Percentiles rank a stretch among this genome's conserved stretches.
Evolutionary conservation across 2,888 invertebrate species (phyloP).

Genomic region (Stenodera caucasica): DNA sequence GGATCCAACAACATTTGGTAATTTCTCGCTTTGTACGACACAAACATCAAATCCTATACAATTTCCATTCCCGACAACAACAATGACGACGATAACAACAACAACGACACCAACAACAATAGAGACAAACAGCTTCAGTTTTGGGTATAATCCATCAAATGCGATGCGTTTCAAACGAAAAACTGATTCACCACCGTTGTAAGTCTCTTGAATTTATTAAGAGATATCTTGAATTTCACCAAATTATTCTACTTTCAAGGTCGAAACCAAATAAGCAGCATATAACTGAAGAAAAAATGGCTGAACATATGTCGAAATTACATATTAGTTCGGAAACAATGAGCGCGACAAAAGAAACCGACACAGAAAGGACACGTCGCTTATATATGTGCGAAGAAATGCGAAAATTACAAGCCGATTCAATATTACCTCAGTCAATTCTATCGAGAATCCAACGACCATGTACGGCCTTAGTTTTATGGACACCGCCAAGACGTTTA

Average conservation of each 20-base stretch:
- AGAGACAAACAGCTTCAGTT: conserved; percentile 24
- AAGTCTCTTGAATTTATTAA: conserved; percentile 34
- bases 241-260: conserved; percentile 28
- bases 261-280: conserved; percentile 65
- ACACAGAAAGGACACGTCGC: conserved; percentile 50
- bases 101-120: background rate
- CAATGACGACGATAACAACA: background rate
- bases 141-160: conserved; percentile 20
- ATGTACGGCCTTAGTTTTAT: conserved; percentile 77
- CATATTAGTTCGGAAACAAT: conserved; percentile 64
- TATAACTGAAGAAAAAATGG: conserved; percentile 84
- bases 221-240: background rate
- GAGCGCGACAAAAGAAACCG: conserved; percentile 40
- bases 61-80: conserved; percentile 37
- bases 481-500: conserved; percentile 67
- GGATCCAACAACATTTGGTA: conserved; percentile 21
- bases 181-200: conserved; percentile 51
- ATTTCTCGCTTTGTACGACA: conserved; percentile 34
- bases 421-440: conserved; percentile 68
- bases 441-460: conserved; percentile 69
- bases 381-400: conserved; percentile 71
- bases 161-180: conserved; percentile 47
- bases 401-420: conserved; percentile 65
- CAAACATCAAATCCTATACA: conserved; percentile 36
- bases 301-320: conserved; percentile 74